Evolutionary conservation across 2,113 vertebrate species (phyloP).

Genomic region (Oreochromis aureus): DNA sequence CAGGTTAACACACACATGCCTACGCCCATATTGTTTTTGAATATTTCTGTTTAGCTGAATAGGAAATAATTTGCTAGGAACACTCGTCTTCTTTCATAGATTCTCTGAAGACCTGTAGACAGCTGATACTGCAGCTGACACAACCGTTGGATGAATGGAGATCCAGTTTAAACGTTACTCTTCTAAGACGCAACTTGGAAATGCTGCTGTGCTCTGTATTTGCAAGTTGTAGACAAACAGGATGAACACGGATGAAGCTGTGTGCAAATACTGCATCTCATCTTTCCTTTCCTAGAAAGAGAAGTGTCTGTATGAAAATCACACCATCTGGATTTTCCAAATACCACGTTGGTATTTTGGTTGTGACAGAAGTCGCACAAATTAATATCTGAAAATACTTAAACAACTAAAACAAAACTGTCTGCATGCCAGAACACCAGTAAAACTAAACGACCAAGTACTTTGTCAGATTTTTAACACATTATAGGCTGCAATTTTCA

Average conservation of each 20-base stretch:
- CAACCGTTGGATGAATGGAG: neutral
- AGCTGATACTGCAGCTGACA: neutral
- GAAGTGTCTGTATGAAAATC: neutral
- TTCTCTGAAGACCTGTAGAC: neutral
- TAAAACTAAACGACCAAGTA: accelerated
- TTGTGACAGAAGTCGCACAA: neutral
- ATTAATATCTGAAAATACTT: neutral
- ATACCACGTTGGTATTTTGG: neutral
- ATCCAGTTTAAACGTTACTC: neutral
- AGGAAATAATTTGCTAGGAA: neutral
- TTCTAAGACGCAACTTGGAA: accelerated
- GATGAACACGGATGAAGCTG: neutral
- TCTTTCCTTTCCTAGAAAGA: neutral
- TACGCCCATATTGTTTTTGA: neutral
- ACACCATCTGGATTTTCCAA: neutral
- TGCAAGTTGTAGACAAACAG: neutral
- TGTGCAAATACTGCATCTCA: neutral
- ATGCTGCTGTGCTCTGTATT: neutral
- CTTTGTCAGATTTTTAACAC: neutral
- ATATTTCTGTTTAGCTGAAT: neutral
- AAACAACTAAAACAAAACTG: neutral
- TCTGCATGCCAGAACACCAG: neutral
- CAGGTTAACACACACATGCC: neutral
- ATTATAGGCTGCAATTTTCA: accelerated
- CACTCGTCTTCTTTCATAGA: neutral